These are phyloP conservation scores for Notodonta ziczac DNA, from an alignment of 2,888 invertebrate genomes.

Conservation along the genomic window DNA sequence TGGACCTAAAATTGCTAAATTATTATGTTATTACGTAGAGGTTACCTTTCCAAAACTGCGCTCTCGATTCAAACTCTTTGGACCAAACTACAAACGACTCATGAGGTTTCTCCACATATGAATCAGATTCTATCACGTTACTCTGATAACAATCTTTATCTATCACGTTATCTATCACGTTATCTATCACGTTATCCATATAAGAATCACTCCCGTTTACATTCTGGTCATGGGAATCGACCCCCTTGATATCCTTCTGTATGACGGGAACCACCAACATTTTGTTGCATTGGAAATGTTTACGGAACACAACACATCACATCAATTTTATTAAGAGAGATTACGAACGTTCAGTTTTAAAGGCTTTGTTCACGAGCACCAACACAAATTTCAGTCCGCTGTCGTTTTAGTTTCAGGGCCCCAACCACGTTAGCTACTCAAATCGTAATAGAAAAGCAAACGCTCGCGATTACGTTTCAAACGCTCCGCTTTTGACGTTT, in stretches of 20 bases:
- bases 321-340: too few relatives aligned
- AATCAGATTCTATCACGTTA: conserved; percentile 8
- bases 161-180: background rate
- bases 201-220: conserved; percentile 12
- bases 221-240: background rate
- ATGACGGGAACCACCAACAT: conserved; percentile 29
- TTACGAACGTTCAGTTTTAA: too few relatives aligned
- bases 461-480: too few relatives aligned
- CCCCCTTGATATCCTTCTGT: conserved; percentile 3
- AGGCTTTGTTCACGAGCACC: too few relatives aligned
- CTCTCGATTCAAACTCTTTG: conserved; percentile 59
- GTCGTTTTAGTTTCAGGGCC: too few relatives aligned
- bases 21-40: too few relatives aligned
- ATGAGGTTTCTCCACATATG: conserved; percentile 8
- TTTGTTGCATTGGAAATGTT: conserved; percentile 3
- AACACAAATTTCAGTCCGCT: too few relatives aligned
- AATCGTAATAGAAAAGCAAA: too few relatives aligned
- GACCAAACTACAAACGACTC: conserved; percentile 50
- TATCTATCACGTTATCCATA: background rate
- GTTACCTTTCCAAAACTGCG: conserved; percentile 74
- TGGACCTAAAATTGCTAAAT: too few relatives aligned
- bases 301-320: too few relatives aligned
- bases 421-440: too few relatives aligned
- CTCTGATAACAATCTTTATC: background rate
- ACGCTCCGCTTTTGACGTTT: too few relatives aligned